Percentiles rank a stretch among this genome's conserved stretches.
Evolutionary conservation across 2,797 vertebrate species (phyloP).

Genomic region (Peromyscus melanophrys): DNA sequence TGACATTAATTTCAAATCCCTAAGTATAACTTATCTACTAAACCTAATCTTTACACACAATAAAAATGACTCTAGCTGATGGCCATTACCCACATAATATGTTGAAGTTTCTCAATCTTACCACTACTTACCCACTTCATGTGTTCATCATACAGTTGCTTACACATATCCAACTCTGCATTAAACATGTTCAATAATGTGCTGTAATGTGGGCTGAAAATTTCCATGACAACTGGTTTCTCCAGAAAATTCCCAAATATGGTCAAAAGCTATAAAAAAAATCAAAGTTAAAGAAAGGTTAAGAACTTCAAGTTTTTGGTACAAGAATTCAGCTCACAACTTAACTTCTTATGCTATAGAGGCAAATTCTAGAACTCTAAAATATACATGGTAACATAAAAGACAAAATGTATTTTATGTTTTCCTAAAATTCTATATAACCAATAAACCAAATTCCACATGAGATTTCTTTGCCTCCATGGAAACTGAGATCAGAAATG

Average conservation of each 20-base stretch:
- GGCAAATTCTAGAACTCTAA: background rate
- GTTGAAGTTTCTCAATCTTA: background rate
- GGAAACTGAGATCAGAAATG: background rate
- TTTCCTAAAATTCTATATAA: background rate
- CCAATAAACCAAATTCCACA: conserved; percentile 55
- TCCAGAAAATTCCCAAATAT: conserved; percentile 93
- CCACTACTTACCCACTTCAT: conserved; percentile 88
- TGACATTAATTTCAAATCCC: background rate
- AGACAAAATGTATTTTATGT: background rate
- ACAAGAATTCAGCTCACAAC: conserved; percentile 31
- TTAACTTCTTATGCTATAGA: background rate
- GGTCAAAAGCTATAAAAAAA: conserved; percentile 89
- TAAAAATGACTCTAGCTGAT: background rate
- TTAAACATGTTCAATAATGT: conserved; percentile 90
- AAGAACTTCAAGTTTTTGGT: conserved; percentile 47
- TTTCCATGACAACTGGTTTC: conserved; percentile 90
- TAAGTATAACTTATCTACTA: background rate
- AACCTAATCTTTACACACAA: background rate
- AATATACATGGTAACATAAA: background rate
- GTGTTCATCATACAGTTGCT: conserved; percentile 89
- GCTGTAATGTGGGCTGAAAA: conserved; percentile 91
- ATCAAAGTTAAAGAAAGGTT: conserved; percentile 69
- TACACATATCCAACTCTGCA: conserved; percentile 91
- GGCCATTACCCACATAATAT: background rate
- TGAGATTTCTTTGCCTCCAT: background rate